Base-by-base conservation (phyloP, 2,797 vertebrate genomes). In the Notoglanidium macrostoma region DNA sequence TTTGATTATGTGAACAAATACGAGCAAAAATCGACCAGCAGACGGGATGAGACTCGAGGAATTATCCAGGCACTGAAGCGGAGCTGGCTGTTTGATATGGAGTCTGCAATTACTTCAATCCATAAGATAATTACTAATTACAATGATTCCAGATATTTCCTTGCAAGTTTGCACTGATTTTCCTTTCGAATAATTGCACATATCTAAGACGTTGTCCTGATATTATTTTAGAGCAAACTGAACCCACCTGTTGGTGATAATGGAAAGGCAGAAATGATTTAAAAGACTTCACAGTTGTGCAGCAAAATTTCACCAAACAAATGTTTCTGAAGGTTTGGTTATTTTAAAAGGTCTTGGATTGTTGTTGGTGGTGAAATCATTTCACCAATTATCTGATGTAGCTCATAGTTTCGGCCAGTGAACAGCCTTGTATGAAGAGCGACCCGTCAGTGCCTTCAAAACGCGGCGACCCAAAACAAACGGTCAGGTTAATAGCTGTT, bases 401-500 rank as follows among this genome's bases (percentile, higher is more conserved):
- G 77, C 44, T 44, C 32, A 44, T 26, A 55, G 61, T 59, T 79
- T 49, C 44, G 0, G 46, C 5, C 3, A 4, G 35, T 2, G 26
- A 23, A 35, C 23, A 46, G 26, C 12, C 14, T 5, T 5, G 23
- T 46, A 44, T 5, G 2, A 21, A 2, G 76, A 55, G 76, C 17
- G 76, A 55, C 29, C 19, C 49, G 2, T 54, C 26, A 1, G 14
- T 23, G 40, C n/a, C 72, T 85, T 63, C 2, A 12, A 23, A 19
- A 65, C 5, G 21, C 51, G 5, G 14, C 12, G 44, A n/a, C 5
- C 74, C 6, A 32, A 32, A 7, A 19, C 29, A 12, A n/a, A 12
- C 29, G 4, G 3, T 76, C n/a, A 2, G 12, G 17, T 85, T 32
- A 81, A 61, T 81, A 87, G 55, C 78, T 73, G 40, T 82, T 57